Evolutionary conservation across 2,113 vertebrate species (phyloP), one percentile per base, ranked within the genome.

Genomic region (Cyanistes caeruleus): DNA sequence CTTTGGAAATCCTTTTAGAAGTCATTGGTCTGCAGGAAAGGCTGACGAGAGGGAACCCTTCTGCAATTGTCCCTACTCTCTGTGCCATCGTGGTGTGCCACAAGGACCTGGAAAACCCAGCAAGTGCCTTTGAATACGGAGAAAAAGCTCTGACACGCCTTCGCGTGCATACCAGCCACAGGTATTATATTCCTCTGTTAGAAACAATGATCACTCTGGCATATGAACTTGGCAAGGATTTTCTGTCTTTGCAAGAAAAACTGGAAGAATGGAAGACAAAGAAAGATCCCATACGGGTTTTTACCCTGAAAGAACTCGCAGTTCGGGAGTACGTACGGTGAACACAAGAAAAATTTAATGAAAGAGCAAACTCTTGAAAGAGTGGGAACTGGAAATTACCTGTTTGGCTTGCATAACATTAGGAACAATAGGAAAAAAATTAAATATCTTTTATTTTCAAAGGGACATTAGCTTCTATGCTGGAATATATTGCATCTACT

Each of bases 301-400:
- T 92, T 67, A 98, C 99, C 5, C 97, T 99, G 48, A 99, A 99
- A 93, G 99, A 99, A 85, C 95, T 99, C 17, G 98, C 98, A 2
- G 98, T 99, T 55, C 98, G 97, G 5, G 98, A 99, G 41, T 99
- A 98, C 0, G 37, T 98, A n/a, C 59, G 88, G 24, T 98, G 95
- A 98, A 18, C 35, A 43, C 5, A 41, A 24, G 56, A 35, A 76
- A 6, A 13, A 19, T 4, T 60, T n/a, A 41, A 35, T 53, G 75
- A 13, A 58, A 68, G 28, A 67, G 21, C 30, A 82, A 91, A 93
- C 27, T 67, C 51, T 37, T 86, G 15, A 30, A 85, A 39, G 59
- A 62, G 5, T 44, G 62, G 80, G 51, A 84, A 39, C 31, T 77
- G 41, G 28, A 80, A 90, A 65, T 74, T 46, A 74, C 43, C 21